These are phyloP conservation scores for Gopherus evgoodei DNA, from an alignment of 2,113 vertebrate genomes.

Conservation along the genomic window DNA sequence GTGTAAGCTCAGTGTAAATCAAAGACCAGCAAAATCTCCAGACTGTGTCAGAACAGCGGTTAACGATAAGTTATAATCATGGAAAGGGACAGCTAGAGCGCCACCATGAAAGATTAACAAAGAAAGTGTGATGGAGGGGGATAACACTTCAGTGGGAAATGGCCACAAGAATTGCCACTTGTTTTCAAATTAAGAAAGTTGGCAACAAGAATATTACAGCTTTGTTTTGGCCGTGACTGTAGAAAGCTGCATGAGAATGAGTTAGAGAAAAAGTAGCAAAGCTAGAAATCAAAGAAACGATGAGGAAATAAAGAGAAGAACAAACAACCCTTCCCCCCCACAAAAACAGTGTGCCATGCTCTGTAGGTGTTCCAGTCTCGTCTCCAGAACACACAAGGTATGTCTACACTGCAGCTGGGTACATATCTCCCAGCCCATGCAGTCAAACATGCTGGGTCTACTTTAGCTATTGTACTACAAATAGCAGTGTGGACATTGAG, in stretches of 20 bases:
- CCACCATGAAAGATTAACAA: background rate
- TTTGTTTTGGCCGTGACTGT: rapidly evolving
- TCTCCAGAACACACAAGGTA: background rate
- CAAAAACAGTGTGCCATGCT: background rate
- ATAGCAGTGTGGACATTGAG: background rate
- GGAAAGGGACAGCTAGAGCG: background rate
- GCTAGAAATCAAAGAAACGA: background rate
- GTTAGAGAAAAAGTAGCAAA: background rate
- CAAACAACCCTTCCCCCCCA: no score
- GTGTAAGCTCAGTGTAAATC: background rate
- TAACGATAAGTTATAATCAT: background rate
- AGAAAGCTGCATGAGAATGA: background rate
- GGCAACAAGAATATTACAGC: background rate
- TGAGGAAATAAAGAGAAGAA: background rate
- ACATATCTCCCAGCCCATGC: background rate
- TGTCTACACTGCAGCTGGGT: no score
- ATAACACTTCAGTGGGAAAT: background rate
- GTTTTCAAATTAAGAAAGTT: background rate
- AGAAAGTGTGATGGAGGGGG: background rate
- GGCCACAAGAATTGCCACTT: background rate
- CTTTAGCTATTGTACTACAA: background rate
- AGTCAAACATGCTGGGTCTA: background rate
- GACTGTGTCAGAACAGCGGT: background rate
- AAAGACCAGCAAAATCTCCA: background rate
- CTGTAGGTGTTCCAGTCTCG: background rate